A percentile compares a stretch with the other conserved stretches of the same genome.
Conservation (phyloP, 2,888 invertebrate genomes). For the Psylliodes chrysocephalus region DNA sequence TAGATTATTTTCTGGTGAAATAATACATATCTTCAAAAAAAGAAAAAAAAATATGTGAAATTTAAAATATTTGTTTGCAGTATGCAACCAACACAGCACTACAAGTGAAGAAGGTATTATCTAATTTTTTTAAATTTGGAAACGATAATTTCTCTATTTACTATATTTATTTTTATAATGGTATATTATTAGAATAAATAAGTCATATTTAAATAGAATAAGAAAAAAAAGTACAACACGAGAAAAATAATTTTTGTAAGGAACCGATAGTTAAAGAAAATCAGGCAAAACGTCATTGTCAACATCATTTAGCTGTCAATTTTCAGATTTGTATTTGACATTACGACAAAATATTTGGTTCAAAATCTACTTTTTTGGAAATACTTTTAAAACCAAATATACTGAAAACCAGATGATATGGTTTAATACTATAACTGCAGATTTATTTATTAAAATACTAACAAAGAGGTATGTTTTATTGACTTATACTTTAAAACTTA, state of each 20-base stretch:
- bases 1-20: too few species aligned
- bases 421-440: conserved; percentile 2
- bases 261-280: background rate
- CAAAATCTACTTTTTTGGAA: conserved; percentile 14
- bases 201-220: too few species aligned
- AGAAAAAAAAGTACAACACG: too few species aligned
- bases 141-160: too few species aligned
- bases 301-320: conserved; percentile 17
- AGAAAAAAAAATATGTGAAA: too few species aligned
- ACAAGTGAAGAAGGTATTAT: too few species aligned
- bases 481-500: conserved; percentile 5
- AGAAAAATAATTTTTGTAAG: too few species aligned
- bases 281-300: conserved; percentile 1
- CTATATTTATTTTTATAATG: too few species aligned
- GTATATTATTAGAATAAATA: too few species aligned
- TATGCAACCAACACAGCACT: background rate
- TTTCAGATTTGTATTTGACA: conserved; percentile 28
- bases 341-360: conserved; percentile 13
- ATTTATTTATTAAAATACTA: background rate
- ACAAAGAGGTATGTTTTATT: conserved; percentile 8
- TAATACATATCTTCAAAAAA: too few species aligned
- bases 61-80: too few species aligned
- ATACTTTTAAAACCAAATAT: conserved; percentile 9
- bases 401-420: background rate
- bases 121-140: too few species aligned